These are phyloP conservation scores for Mirza zaza DNA, from an alignment of 2,113 vertebrate species.

Conservation along the genomic window DNA sequence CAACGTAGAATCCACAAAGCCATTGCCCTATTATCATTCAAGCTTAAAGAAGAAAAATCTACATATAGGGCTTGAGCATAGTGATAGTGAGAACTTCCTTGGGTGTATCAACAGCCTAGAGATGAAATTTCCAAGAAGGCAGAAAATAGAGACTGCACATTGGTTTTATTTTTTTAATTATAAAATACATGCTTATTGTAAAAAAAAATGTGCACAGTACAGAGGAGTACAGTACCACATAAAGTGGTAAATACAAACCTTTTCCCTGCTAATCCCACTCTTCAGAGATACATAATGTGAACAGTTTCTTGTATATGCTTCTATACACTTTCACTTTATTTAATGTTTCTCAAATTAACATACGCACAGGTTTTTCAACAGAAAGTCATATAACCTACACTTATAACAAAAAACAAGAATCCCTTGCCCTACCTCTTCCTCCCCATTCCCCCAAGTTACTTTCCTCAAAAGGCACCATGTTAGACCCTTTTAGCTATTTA, in stretches of 20 bases:
- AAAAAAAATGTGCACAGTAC: background rate
- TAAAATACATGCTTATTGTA: background rate
- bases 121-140: conserved; percentile 12
- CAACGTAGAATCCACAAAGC: background rate
- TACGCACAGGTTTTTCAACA: background rate
- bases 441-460: background rate
- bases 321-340: background rate
- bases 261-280: background rate
- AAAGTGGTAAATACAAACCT: background rate
- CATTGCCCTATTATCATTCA: background rate
- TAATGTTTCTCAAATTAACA: background rate
- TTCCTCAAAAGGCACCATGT: background rate
- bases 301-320: background rate
- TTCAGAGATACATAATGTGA: background rate
- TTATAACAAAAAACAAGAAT: background rate
- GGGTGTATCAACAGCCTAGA: background rate
- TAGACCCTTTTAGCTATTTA: background rate
- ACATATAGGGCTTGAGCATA: background rate
- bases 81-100: background rate
- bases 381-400: background rate
- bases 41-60: background rate
- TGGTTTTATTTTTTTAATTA: conserved; percentile 30
- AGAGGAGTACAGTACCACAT: no score
- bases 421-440: background rate
- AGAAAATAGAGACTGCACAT: background rate